These are phyloP conservation scores for Huso huso DNA, from an alignment of 2,797 vertebrate genomes.

Conservation along the genomic window DNA sequence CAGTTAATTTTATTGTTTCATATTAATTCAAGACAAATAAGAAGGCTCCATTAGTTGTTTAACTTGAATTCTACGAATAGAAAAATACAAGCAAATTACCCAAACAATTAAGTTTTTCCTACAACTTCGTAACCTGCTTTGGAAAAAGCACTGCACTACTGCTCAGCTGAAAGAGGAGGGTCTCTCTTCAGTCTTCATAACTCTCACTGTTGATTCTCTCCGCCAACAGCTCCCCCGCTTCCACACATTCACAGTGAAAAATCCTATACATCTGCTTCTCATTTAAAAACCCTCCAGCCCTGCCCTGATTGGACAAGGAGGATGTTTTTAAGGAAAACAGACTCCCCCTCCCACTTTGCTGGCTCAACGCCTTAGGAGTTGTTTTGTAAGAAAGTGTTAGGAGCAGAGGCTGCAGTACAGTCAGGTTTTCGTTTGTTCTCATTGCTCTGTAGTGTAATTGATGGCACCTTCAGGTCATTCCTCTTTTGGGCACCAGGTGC, in stretches of 20 bases:
- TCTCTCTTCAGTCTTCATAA: background rate
- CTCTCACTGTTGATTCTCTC: background rate
- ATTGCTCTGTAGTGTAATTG: constrained; percentile 12
- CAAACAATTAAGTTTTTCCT: background rate
- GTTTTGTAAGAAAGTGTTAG: constrained; percentile 30
- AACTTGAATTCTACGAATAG: too few species aligned
- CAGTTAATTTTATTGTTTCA: too few species aligned
- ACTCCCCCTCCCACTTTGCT: background rate
- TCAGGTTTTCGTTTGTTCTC: background rate
- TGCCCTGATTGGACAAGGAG: constrained; percentile 5
- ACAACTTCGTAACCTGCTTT: background rate
- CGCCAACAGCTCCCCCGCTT: background rate
- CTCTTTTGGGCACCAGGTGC: constrained; percentile 54
- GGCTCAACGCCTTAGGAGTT: constrained; percentile 20
- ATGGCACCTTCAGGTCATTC: constrained; percentile 27
- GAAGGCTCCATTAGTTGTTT: too few species aligned
- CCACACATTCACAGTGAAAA: background rate
- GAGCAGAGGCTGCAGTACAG: constrained; percentile 7
- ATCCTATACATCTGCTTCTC: constrained; percentile 18
- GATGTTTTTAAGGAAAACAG: background rate
- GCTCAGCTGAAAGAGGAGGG: background rate
- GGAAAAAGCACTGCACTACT: background rate
- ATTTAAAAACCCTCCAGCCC: constrained; percentile 6
- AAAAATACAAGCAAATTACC: background rate
- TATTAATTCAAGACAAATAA: too few species aligned